These are phyloP conservation scores for Hyles lineata DNA, from an alignment of 2,888 invertebrate genomes.

Conservation along the genomic window DNA sequence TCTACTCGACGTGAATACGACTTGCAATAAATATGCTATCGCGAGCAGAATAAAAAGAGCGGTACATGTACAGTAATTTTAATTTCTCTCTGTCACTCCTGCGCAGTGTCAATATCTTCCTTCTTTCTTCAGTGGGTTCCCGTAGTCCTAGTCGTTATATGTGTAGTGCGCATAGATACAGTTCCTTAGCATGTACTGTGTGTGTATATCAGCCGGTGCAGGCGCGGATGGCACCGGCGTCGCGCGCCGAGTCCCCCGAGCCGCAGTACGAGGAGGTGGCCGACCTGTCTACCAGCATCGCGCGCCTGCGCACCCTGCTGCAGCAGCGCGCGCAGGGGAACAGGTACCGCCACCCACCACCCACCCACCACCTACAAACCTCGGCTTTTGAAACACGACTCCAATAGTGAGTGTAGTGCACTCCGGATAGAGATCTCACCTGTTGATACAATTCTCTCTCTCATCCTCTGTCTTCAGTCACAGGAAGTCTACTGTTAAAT, in stretches of 20 bases:
- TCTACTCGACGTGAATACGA: too few relatives aligned
- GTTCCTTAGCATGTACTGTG: too few relatives aligned
- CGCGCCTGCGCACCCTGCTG: slow-evolving; percentile 87
- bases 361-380: background rate
- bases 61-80: too few relatives aligned
- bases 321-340: slow-evolving; percentile 77
- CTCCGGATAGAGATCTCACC: background rate
- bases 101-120: too few relatives aligned
- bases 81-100: too few relatives aligned
- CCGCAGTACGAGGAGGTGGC: slow-evolving; percentile 90
- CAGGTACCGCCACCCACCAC: slow-evolving; percentile 30
- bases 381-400: background rate
- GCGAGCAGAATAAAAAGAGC: too few relatives aligned
- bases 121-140: too few relatives aligned
- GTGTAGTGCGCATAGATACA: too few relatives aligned
- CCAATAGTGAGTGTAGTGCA: background rate
- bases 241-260: slow-evolving; percentile 84
- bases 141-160: too few relatives aligned
- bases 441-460: too few relatives aligned
- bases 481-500: too few relatives aligned
- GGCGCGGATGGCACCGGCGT: slow-evolving; percentile 36
- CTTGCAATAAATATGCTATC: background rate
- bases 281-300: slow-evolving; percentile 89
- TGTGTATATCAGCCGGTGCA: slow-evolving; percentile 45
- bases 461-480: too few relatives aligned